These are phyloP conservation scores for Panopea generosa DNA, from an alignment of 2,888 invertebrate genomes.

Conservation along the genomic window DNA sequence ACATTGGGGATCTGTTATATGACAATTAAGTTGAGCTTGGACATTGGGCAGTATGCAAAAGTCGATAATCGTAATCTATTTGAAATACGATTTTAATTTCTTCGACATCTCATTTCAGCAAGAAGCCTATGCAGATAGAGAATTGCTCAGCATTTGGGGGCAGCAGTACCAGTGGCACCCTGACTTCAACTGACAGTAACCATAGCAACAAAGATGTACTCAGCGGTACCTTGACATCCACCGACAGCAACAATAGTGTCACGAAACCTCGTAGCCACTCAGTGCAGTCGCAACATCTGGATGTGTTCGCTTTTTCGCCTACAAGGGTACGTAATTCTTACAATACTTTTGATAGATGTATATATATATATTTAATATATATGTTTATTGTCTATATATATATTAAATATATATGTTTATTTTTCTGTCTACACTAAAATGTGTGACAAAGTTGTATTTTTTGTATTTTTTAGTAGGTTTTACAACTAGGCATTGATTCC, in stretches of 20 bases:
- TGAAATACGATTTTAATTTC: too few relatives aligned
- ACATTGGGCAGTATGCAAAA: too few relatives aligned
- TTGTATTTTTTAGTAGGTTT: too few relatives aligned
- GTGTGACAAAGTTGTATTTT: too few relatives aligned
- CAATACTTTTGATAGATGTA: too few relatives aligned
- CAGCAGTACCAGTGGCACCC: constrained; percentile 63
- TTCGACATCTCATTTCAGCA: constrained; percentile 48
- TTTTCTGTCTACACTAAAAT: too few relatives aligned
- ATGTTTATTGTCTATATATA: too few relatives aligned
- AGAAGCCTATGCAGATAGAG: constrained; percentile 64
- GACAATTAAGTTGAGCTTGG: too few relatives aligned
- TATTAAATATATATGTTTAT: background rate
- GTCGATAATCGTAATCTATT: too few relatives aligned
- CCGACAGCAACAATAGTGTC: constrained; percentile 68
- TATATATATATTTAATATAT: too few relatives aligned
- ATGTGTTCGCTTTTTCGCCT: constrained; percentile 62
- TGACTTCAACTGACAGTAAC: constrained; percentile 69
- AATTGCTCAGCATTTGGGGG: constrained; percentile 65
- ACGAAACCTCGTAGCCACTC: constrained; percentile 55
- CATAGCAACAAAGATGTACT: constrained; percentile 65
- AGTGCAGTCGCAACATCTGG: constrained; percentile 62
- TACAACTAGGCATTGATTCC: too few relatives aligned
- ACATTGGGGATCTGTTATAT: too few relatives aligned
- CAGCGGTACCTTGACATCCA: constrained; percentile 69
- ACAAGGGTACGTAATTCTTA: constrained; percentile 38